Base-by-base conservation (phyloP, 2,888 invertebrate genomes). In the Erebia aethiops region DNA sequence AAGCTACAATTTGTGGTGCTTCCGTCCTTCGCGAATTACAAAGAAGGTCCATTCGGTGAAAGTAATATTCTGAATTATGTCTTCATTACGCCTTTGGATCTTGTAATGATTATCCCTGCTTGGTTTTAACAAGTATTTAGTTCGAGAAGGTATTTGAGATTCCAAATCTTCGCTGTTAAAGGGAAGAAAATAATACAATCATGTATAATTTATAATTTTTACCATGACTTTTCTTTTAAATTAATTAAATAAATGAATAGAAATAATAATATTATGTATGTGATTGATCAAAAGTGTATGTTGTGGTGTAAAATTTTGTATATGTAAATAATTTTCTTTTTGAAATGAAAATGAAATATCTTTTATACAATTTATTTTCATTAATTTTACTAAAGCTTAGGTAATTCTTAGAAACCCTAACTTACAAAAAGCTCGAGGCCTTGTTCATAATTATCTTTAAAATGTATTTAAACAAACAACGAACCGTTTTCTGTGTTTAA, bases 51-150 rank as follows among this genome's bases (percentile, higher is more conserved):
- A 87, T 88, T 89, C 86, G 81, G 81, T 77, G 83, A 87, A 89
- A 87, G 87, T 89, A 87, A 90, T 89, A 90, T 89, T 85, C 84
- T 81, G 86, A 91, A 89, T 91, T 87, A 89, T 88, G 87, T 88
- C 88, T 87, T 90, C 89, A 89, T 86, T 87, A 85, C 85, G 87
- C 85, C 84, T 87, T 89, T 85, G 84, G 85, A 89, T 90, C 85
- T 87, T 87, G 81, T 86, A 84, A 91, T 87, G 88, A 91, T 92
- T 90, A 91, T 91, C 87, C 88, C 84, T 84, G 84, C 86, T 86
- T 84, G 86, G 82, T 81, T 88, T 89, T 89, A 90, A 88, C 85
- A 88, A 88, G 87, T 85, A 81, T 86, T 89, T 90, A 88, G 90
- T 89, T 89, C 85, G 84, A 84, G 83, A 80, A 79, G 84, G 83